These are phyloP conservation scores for Zosterops borbonicus DNA, from an alignment of 2,113 vertebrate species.

Conservation along the genomic window DNA sequence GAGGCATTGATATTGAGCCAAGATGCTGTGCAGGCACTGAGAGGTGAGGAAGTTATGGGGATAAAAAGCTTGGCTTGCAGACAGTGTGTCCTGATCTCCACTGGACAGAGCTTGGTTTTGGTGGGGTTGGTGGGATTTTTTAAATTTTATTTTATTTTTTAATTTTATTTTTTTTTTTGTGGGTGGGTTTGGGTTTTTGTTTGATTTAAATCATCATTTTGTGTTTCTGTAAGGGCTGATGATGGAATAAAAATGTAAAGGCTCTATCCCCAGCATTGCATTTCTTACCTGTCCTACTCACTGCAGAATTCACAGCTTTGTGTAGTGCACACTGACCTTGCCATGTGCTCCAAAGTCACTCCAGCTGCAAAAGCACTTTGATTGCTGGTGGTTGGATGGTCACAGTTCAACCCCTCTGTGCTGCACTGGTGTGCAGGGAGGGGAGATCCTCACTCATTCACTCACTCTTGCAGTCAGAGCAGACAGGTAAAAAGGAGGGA, in stretches of 20 bases:
- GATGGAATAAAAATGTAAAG: neutral
- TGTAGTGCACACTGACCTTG: neutral
- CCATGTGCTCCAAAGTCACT: neutral
- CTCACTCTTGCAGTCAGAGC: neutral
- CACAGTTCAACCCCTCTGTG: fast-evolving
- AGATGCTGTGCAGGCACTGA: neutral
- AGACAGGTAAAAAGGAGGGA: fast-evolving
- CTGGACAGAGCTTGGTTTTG: neutral
- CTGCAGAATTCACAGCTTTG: neutral
- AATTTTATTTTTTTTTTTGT: neutral
- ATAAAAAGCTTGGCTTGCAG: neutral
- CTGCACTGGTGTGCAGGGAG: neutral
- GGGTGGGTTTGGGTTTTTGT: neutral
- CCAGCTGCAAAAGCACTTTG: neutral
- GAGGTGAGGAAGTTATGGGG: neutral
- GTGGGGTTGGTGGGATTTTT: too few relatives aligned
- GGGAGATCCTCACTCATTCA: neutral
- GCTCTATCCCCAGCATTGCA: neutral
- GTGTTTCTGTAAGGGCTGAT: neutral
- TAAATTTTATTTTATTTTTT: too few relatives aligned
- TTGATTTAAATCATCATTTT: neutral
- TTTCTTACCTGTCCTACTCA: neutral
- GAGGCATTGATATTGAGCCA: neutral
- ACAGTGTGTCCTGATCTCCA: neutral
- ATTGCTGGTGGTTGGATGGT: fast-evolving